phyloP scores from a whole-genome alignment of 2,797 vertebrate genomes.

The Gallinago stenura region DNA sequence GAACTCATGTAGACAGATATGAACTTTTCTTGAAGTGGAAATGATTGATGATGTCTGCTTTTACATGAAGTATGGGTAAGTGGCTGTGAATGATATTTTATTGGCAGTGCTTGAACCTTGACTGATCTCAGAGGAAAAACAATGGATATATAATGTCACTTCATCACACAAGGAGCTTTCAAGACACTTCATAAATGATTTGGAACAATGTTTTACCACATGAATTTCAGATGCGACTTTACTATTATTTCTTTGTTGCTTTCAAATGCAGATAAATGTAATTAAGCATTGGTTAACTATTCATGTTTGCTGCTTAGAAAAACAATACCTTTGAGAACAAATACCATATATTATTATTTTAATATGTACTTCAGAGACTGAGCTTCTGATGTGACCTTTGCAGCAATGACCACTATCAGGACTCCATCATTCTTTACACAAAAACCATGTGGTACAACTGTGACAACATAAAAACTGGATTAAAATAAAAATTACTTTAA shows the following conservation, averaged over 20 bases:
- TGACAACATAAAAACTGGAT: not conserved
- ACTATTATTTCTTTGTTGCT: not conserved
- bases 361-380: not conserved
- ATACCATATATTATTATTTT: not conserved
- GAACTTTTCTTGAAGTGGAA: not conserved
- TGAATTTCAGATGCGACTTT: not conserved
- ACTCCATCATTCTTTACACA: not conserved
- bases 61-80: not conserved
- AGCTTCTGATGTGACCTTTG: not conserved
- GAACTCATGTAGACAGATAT: not conserved
- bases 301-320: not conserved
- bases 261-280: not conserved
- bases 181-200: not conserved
- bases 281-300: not conserved
- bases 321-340: not conserved
- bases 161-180: not conserved
- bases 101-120: conserved; percentile 36
- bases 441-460: not conserved
- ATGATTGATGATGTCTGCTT: not conserved
- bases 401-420: not conserved
- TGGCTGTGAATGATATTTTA: not conserved
- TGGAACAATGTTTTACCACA: not conserved
- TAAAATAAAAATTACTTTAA: not conserved
- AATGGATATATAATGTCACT: not conserved
- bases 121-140: conserved; percentile 44